phyloP scores from a whole-genome alignment of 2,797 vertebrate genomes.

The Labroides dimidiatus region DNA sequence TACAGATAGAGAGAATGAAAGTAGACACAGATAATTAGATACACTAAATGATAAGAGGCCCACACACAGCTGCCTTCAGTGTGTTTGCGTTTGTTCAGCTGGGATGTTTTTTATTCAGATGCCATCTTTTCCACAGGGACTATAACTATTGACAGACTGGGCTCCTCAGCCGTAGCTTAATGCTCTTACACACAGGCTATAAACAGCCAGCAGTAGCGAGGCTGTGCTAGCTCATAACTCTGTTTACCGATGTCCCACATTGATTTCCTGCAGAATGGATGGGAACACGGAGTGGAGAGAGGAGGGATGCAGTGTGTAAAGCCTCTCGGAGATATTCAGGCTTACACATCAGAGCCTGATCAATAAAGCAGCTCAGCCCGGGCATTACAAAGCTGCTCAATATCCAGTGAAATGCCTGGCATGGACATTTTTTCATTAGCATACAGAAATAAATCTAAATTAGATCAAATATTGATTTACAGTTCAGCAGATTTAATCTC shows the following conservation, averaged over 20 bases:
- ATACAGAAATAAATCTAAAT: conserved; percentile 21
- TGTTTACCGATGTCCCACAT: conserved; percentile 60
- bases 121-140: conserved; percentile 45
- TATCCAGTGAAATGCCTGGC: conserved; percentile 32
- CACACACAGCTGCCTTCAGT: conserved; percentile 10
- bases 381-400: conserved; percentile 16
- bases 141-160: conserved; percentile 44
- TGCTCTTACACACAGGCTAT: conserved; percentile 48
- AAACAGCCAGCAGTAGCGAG: conserved; percentile 58
- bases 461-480: conserved; percentile 6
- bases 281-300: conserved; percentile 14
- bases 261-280: conserved; percentile 64
- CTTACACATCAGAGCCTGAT: conserved; percentile 38
- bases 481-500: not conserved
- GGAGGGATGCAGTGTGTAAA: conserved; percentile 38
- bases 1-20: not conserved
- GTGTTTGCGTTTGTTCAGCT: conserved; percentile 30
- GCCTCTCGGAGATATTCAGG: conserved; percentile 26
- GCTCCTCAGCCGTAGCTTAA: conserved; percentile 53
- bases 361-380: conserved; percentile 28
- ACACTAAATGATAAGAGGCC: conserved; percentile 9
- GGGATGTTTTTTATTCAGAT: conserved; percentile 35
- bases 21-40: conserved; percentile 5
- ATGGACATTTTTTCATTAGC: conserved; percentile 13
- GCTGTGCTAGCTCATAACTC: conserved; percentile 60